Evolutionary conservation across 1,140 invertebrate genomes (phyloP).

Genomic region (Parasteatoda tepidariorum): DNA sequence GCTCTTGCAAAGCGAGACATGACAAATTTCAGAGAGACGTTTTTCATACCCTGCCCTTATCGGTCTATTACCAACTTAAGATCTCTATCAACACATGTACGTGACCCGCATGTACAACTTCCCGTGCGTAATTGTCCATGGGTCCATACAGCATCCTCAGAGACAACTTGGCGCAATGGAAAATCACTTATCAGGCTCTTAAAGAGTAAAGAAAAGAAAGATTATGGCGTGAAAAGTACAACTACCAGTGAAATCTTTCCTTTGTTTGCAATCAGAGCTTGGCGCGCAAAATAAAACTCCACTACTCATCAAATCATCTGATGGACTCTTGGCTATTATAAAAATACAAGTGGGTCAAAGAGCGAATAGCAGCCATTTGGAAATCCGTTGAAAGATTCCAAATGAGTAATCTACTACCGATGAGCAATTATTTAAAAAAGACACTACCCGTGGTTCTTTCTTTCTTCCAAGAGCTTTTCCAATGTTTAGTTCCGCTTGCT

Average conservation of each 20-base stretch:
- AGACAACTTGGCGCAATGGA: background rate
- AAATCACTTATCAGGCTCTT: background rate
- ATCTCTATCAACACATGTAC: background rate
- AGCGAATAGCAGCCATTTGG: slow-evolving; percentile 17
- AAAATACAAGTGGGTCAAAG: slow-evolving; percentile 25
- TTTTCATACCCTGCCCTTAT: background rate
- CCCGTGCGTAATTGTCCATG: background rate
- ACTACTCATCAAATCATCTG: background rate
- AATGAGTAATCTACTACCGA: slow-evolving; percentile 20
- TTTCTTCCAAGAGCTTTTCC: background rate
- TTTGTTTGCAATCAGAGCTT: slow-evolving; percentile 46
- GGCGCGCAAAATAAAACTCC: slow-evolving; percentile 6
- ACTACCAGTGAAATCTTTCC: slow-evolving; percentile 11
- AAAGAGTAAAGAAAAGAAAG: background rate
- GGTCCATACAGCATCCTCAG: background rate
- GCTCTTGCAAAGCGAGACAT: background rate
- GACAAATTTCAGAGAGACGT: background rate
- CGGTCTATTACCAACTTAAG: background rate
- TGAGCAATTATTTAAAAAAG: slow-evolving; percentile 33
- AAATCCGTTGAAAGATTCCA: slow-evolving; percentile 18
- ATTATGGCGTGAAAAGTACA: background rate
- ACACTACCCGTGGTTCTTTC: background rate
- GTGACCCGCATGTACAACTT: background rate
- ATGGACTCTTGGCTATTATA: background rate
- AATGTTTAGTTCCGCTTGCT: slow-evolving; percentile 50